Percentiles rank a stretch among this genome's conserved stretches.
Conservation (phyloP, 2,797 vertebrate genomes). For the Dryobates pubescens region DNA sequence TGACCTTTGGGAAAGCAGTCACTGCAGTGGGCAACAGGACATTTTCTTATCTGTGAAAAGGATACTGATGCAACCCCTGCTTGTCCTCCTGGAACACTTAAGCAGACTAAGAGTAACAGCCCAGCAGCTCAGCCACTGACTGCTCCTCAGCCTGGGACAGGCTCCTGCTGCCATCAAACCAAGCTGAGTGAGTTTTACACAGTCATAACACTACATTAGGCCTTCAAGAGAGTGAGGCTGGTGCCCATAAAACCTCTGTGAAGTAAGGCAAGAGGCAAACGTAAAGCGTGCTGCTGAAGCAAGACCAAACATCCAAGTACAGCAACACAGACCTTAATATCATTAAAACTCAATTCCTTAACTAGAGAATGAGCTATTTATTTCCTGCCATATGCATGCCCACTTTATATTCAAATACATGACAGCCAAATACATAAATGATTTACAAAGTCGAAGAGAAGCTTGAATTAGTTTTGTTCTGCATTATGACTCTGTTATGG, state of each 20-base stretch:
- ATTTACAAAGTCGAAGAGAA: slow-evolving; percentile 62
- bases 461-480: slow-evolving; percentile 47
- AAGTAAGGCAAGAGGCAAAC: background rate
- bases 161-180: background rate
- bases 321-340: background rate
- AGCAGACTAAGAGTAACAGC: background rate
- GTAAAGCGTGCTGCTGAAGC: background rate
- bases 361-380: slow-evolving; percentile 36
- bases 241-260: background rate
- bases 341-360: slow-evolving; percentile 53
- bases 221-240: background rate
- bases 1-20: background rate
- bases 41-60: background rate
- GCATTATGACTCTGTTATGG: slow-evolving; percentile 4
- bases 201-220: background rate
- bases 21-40: background rate
- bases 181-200: background rate
- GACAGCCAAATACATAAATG: slow-evolving; percentile 43
- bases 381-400: slow-evolving; percentile 10
- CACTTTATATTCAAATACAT: slow-evolving; percentile 56
- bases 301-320: background rate
- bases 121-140: background rate
- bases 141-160: background rate
- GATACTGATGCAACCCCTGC: background rate
- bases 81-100: background rate